Base-by-base conservation (phyloP, 2,888 invertebrate genomes). In the Daptonema setosum region DNA sequence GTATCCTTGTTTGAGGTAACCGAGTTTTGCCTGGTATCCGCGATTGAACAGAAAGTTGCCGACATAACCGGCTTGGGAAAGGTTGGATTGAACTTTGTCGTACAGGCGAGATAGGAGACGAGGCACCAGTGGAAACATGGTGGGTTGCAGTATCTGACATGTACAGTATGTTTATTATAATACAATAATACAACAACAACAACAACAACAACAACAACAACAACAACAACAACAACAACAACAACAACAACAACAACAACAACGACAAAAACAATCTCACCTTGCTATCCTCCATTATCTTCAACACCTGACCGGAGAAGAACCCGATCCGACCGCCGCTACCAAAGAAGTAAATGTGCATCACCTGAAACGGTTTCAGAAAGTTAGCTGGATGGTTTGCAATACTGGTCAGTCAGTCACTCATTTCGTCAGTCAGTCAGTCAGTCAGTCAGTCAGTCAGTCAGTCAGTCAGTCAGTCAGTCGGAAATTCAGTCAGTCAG, bases 101-200 rank as follows among this genome's bases (percentile, higher is more conserved):
- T 86, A 90, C 63, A 95, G 81, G 62, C 91, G 80, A 75, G 93
- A 93, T 41, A 95, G 77, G 20, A 95, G 78, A 59, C 93, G 78
- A 1, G 95, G 95, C 56, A 95, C 95, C 1, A 88, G 86, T 8
- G 93, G 90, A 77, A 87, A 86, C 61, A 93, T 81, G 0, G 91
- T 91, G 0, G 95, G 93, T 69, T 81, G 82, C 56, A 95, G 76
- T 29, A 85, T 43, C 43, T 54, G 41, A 2, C 22, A 48, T 17
- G 48, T 5, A 20, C 8, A 22, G n/a, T 20, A 8, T 8, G 48
- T 48, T 17, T n/a, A 22, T 24, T 17, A 8, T 48, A 48, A 5
- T n/a, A 22, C 11, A 48, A n/a, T 24, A 17, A 48, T 20, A 8
- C 48, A 17, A 48, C 24, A 22, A 8, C 22, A 17, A n/a, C n/a